Evolutionary conservation across 2,888 invertebrate genomes (phyloP).

Genomic region (Zeuzera pyrina): DNA sequence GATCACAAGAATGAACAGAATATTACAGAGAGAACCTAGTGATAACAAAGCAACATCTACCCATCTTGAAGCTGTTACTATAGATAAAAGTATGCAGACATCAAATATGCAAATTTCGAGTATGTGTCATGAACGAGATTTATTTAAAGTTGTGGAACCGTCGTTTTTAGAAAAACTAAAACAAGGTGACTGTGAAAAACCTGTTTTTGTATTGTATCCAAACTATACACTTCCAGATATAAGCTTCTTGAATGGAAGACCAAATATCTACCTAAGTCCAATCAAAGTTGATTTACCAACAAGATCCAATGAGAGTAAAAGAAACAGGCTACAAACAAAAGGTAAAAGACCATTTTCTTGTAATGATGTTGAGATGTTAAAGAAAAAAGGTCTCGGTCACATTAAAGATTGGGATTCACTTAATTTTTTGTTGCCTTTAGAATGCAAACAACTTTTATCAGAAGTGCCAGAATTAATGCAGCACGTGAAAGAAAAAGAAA

Average conservation of each 20-base stretch:
- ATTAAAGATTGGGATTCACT: conserved; percentile 95
- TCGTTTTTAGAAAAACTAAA: conserved; percentile 81
- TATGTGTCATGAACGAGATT: conserved; percentile 54
- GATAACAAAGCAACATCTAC: conserved; percentile 66
- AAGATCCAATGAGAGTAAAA: conserved; percentile 49
- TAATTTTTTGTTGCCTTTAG: conserved; percentile 88
- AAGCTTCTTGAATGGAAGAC: conserved; percentile 79
- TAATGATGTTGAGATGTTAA: conserved; percentile 86
- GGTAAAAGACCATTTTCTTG: conserved; percentile 82
- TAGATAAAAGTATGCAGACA: conserved; percentile 85
- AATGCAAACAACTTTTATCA: conserved; percentile 84
- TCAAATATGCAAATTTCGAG: conserved; percentile 62
- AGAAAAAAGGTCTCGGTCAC: conserved; percentile 86
- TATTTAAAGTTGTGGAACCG: conserved; percentile 77
- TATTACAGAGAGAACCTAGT: conserved; percentile 45
- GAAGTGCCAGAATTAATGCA: conserved; percentile 85
- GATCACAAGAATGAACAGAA: conserved; percentile 59
- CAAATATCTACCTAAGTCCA: conserved; percentile 83
- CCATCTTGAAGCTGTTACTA: conserved; percentile 69
- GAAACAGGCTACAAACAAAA: conserved; percentile 47
- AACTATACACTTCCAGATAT: conserved; percentile 92
- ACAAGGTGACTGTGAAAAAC: conserved; percentile 77
- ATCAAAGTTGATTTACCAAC: conserved; percentile 72
- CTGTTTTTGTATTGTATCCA: conserved; percentile 92
- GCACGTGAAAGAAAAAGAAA: conserved; percentile 73